Conservation (phyloP, 64 coral and sea anemone species). For the Hydrozoanthus tunicans region DNA sequence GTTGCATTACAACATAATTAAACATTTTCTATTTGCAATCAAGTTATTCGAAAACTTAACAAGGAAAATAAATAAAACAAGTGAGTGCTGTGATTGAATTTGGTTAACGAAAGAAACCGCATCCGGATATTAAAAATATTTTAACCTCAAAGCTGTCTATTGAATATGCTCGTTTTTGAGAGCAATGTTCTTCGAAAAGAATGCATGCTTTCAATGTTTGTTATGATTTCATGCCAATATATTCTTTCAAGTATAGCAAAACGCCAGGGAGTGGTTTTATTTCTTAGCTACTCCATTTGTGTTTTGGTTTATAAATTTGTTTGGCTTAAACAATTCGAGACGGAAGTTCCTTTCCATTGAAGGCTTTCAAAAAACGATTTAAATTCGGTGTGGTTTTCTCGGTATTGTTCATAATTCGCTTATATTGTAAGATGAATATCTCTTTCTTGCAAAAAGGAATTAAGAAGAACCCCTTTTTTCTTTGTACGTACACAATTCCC, state of each 20-base stretch:
- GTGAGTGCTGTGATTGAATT: conserved; percentile 43
- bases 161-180: conserved; percentile 14
- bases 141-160: conserved; percentile 8
- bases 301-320: conserved; percentile 41
- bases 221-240: not conserved
- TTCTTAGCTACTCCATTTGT: not conserved
- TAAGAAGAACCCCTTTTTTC: not conserved
- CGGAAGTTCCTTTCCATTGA: conserved; percentile 40
- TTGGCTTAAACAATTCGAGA: conserved; percentile 28
- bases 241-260: not conserved
- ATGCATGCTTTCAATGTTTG: not conserved
- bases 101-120: not conserved
- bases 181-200: not conserved
- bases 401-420: conserved; percentile 20
- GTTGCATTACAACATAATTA: conserved; percentile 40
- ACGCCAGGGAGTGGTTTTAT: not conserved
- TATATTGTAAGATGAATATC: conserved; percentile 1
- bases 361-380: conserved; percentile 40
- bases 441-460: conserved; percentile 12
- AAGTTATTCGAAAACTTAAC: conserved; percentile 6
- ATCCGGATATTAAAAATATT: conserved; percentile 52
- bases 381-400: not conserved
- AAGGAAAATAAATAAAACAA: conserved; percentile 39
- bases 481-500: not conserved
- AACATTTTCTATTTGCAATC: conserved; percentile 30